Conservation (phyloP, 2,888 invertebrate genomes). For the Chalcosyrphus nemorum region DNA sequence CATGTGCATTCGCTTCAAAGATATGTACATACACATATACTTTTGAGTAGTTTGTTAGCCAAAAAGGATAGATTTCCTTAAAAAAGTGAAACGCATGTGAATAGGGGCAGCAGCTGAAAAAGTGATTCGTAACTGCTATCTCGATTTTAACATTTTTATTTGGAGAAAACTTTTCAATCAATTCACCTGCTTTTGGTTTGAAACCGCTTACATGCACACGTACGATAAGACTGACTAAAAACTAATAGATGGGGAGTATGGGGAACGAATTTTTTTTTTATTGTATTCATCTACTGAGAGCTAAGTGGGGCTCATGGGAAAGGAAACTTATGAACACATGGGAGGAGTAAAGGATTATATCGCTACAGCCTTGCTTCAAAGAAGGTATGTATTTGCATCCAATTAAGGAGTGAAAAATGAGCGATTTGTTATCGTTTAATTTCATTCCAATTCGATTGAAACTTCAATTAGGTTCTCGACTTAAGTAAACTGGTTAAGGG, state of each 20-base stretch:
- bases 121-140: slow-evolving; percentile 32
- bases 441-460: neutral
- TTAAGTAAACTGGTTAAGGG: neutral
- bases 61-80: neutral
- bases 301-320: slow-evolving; percentile 14
- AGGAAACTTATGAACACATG: neutral
- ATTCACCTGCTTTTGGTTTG: slow-evolving; percentile 20
- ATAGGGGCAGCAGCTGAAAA: neutral
- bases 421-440: neutral
- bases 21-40: no score
- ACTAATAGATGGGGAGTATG: slow-evolving; percentile 41
- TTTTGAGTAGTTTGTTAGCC: neutral
- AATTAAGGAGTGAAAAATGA: slow-evolving; percentile 23
- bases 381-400: slow-evolving; percentile 11
- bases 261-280: neutral
- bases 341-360: neutral
- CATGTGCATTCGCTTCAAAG: slow-evolving; percentile 26
- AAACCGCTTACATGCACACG: neutral
- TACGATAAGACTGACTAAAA: neutral
- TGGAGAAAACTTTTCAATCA: slow-evolving; percentile 42
- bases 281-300: neutral
- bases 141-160: slow-evolving; percentile 12
- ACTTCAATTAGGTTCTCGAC: slow-evolving; percentile 13
- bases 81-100: neutral
- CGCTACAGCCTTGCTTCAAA: neutral